Evolutionary conservation across 2,113 vertebrate genomes (phyloP).

Genomic region (Pterocles orientalis): DNA sequence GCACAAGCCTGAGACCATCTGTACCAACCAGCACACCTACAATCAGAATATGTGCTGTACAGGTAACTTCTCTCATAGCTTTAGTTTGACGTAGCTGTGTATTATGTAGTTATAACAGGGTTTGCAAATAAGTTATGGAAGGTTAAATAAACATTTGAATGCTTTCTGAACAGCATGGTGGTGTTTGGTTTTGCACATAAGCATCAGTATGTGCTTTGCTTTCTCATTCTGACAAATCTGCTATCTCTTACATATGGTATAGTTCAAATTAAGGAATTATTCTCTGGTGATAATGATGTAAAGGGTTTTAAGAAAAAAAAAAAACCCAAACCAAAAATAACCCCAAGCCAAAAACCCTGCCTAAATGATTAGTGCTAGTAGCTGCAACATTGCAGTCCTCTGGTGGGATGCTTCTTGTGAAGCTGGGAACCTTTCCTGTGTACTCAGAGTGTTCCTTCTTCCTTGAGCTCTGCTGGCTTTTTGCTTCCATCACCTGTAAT

Average conservation of each 20-base stretch:
- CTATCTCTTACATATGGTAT: not conserved
- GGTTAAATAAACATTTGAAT: not conserved
- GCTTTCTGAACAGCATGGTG: not conserved
- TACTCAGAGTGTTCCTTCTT: not conserved
- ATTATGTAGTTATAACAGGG: not conserved
- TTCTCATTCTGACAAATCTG: not conserved
- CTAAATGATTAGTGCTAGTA: not conserved
- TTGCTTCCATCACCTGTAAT: not conserved
- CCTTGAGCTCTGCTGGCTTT: not conserved
- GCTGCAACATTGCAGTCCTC: not conserved
- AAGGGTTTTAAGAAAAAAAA: not conserved
- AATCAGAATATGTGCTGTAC: constrained; percentile 75
- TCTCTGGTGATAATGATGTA: not conserved
- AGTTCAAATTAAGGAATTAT: not conserved
- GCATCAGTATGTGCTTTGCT: not conserved
- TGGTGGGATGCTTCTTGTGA: not conserved
- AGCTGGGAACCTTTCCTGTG: not conserved
- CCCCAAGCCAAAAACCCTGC: not conserved
- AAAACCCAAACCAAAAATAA: not conserved
- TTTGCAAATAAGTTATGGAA: not conserved
- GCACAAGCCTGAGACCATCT: constrained; percentile 59
- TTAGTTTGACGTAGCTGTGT: rapidly evolving
- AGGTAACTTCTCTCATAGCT: constrained; percentile 71
- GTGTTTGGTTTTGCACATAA: not conserved
- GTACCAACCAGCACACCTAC: constrained; percentile 42